Evolutionary conservation across 2,113 vertebrate species (phyloP), one percentile per base, ranked within the genome.

Genomic region (Chinchilla lanigera): DNA sequence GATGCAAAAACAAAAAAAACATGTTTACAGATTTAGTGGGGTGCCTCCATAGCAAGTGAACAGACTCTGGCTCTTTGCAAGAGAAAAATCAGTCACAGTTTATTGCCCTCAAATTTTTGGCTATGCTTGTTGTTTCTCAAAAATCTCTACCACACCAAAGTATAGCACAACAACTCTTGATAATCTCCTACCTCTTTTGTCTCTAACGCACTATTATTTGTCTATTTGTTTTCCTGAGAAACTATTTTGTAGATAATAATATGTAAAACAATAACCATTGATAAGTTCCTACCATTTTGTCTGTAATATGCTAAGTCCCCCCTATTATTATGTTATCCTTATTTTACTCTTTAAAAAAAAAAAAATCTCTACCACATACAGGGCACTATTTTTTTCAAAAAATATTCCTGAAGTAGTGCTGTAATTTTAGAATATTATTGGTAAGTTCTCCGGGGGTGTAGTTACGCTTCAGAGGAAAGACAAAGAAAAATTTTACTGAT

Each of bases 1-100:
- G 97, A 96, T 3, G 88, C 90, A 96, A 77, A 93, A 89, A 93
- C 69, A 93, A 91, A 90, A 91, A 90, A 94, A 75, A 96, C 44
- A 93, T 2, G 24, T 63, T 77, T 56, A 94, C 12, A 81, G 81
- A 67, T 33, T 56, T 24, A 82, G 10, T 24, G 41, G 22, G 86
- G 52, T 13, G 86, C 69, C 47, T 44, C 60, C 28, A 67, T 2
- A 69, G 82, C 41, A 56, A 67, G 11, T 41, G 52, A 93, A 86
- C 41, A 89, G 33, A 54, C 90, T 14, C 1, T 38, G 38, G 60
- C 87, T 95, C 52, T 54, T 56, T 73, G 80, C 67, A 82, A 94
- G 44, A 86, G 60, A 73, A 84, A 90, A 87, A 77, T 63, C 24
- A 93, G 35, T 20, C 47, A 67, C 35, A 56, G 14, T 26, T 85